Evolutionary conservation across 1,140 invertebrate genomes (phyloP).

Genomic region (Tenebrio molitor): DNA sequence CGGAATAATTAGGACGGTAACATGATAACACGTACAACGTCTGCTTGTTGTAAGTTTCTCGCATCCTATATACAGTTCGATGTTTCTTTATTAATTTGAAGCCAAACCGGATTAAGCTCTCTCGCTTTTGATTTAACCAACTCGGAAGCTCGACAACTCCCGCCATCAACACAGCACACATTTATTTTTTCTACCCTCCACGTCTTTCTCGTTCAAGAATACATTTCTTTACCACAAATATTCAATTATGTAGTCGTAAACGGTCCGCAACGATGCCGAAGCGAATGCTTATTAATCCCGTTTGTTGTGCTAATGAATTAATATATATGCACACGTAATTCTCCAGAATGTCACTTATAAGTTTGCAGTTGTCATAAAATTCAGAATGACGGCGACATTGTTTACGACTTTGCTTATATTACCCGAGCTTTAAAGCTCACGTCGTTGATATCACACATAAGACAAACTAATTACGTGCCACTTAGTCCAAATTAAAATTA

Average conservation of each 20-base stretch:
- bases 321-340: conserved; percentile 47
- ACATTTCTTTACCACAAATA: conserved; percentile 13
- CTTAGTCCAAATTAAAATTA: conserved; percentile 20
- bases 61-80: too few species aligned
- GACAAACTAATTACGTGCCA: conserved; percentile 24
- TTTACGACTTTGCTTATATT: conserved; percentile 42
- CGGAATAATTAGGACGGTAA: too few species aligned
- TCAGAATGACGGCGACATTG: conserved; percentile 28
- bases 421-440: conserved; percentile 4
- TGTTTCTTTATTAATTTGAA: too few species aligned
- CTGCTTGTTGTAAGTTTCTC: too few species aligned
- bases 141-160: too few species aligned
- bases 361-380: conserved; percentile 44
- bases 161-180: too few species aligned
- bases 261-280: not conserved
- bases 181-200: too few species aligned
- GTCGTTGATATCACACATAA: not conserved
- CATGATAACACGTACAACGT: too few species aligned
- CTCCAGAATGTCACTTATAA: conserved; percentile 41
- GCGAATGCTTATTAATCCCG: conserved; percentile 15
- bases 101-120: too few species aligned
- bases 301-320: conserved; percentile 42
- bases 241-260: conserved; percentile 8
- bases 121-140: too few species aligned
- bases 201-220: too few species aligned